A percentile compares a stretch with the other conserved stretches of the same genome.
phyloP scores from a whole-genome alignment of 2,888 invertebrate genomes.

The Tribolium freemani region DNA sequence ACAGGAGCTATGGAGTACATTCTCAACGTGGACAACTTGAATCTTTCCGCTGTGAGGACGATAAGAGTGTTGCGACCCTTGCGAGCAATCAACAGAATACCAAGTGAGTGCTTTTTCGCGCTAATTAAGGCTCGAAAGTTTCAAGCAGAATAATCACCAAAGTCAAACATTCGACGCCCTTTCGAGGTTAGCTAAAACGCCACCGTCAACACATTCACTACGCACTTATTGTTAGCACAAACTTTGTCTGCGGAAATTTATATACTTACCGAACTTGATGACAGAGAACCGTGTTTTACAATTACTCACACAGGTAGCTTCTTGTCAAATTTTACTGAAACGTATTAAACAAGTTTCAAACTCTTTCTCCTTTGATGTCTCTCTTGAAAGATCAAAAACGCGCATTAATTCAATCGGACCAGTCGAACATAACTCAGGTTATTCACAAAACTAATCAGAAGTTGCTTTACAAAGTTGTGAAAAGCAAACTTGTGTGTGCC shows the following conservation, averaged over 20 bases:
- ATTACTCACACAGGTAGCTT: too few species aligned
- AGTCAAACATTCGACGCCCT: conserved; percentile 21
- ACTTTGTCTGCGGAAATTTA: conserved; percentile 20
- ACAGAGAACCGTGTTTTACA: not conserved
- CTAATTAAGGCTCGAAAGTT: not conserved
- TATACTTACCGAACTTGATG: conserved; percentile 20
- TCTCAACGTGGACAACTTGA: conserved; percentile 96
- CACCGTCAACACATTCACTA: conserved; percentile 23
- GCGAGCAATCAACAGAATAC: conserved; percentile 99
- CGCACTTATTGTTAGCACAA: conserved; percentile 16
- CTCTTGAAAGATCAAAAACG: too few species aligned
- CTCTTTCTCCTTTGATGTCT: too few species aligned
- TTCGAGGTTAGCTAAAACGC: conserved; percentile 14
- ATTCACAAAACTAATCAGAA: too few species aligned
- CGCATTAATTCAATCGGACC: too few species aligned
- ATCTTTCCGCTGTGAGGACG: conserved; percentile 97
- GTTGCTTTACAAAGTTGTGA: too few species aligned
- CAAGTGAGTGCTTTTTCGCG: conserved; percentile 82
- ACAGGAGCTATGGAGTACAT: conserved; percentile 94
- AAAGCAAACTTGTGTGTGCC: too few species aligned
- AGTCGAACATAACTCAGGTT: not conserved
- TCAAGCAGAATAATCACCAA: conserved; percentile 8
- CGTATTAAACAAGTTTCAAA: too few species aligned
- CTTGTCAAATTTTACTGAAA: too few species aligned
- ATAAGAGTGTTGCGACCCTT: conserved; percentile 97